Evolutionary conservation across 1,140 invertebrate species (phyloP).

Genomic region (Tribolium madens): DNA sequence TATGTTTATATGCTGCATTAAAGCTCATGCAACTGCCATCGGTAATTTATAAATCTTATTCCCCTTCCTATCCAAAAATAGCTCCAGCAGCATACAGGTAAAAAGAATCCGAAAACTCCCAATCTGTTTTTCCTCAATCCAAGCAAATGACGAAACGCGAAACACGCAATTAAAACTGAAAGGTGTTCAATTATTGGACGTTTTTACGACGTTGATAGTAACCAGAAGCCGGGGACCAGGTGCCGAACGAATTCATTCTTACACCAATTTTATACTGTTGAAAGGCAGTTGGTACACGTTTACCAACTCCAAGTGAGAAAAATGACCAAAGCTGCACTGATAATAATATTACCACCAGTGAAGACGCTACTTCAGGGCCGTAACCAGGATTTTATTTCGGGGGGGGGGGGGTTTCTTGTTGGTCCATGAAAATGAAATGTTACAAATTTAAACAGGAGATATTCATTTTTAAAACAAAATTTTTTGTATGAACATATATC

Average conservation of each 20-base stretch:
- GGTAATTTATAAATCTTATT: slow-evolving; percentile 38
- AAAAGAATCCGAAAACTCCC: not conserved
- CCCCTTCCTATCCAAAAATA: slow-evolving; percentile 25
- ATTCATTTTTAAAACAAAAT: too few species aligned
- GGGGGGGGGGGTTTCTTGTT: too few species aligned
- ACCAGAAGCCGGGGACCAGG: slow-evolving; percentile 48
- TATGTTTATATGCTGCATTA: slow-evolving; percentile 17
- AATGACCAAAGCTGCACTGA: not conserved
- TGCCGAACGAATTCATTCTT: slow-evolving; percentile 44
- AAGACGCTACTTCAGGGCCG: not conserved
- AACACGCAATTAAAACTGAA: slow-evolving; percentile 30
- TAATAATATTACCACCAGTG: slow-evolving; percentile 13
- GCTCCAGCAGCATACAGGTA: slow-evolving; percentile 1
- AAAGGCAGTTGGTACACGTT: slow-evolving; percentile 50
- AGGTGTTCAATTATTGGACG: slow-evolving; percentile 40
- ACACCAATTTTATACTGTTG: slow-evolving; percentile 34
- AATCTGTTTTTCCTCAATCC: not conserved
- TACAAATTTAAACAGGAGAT: too few species aligned
- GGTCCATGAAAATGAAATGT: too few species aligned
- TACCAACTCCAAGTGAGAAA: slow-evolving; percentile 22
- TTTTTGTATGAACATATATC: too few species aligned
- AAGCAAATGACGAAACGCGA: slow-evolving; percentile 8
- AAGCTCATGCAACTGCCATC: slow-evolving; percentile 29
- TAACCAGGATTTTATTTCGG: too few species aligned
- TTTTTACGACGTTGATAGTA: slow-evolving; percentile 46